Conservation (phyloP, 1,140 invertebrate genomes). For the Bombus impatiens region DNA sequence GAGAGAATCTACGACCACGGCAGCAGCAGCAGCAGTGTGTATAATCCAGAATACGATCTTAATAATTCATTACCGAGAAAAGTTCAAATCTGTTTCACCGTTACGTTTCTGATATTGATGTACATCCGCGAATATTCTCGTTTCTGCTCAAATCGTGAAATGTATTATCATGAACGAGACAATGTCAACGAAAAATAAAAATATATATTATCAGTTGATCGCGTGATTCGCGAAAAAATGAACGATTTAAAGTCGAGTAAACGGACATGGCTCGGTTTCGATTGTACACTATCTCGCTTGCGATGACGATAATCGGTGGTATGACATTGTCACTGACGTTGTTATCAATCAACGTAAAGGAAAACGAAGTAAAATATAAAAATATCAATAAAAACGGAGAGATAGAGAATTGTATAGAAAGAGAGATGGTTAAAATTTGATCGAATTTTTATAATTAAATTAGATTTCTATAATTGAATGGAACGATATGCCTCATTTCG, state of each 20-base stretch:
- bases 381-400: background rate
- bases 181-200: background rate
- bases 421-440: background rate
- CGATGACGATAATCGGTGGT: constrained; percentile 45
- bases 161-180: background rate
- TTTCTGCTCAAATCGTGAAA: background rate
- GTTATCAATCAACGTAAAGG: constrained; percentile 45
- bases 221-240: constrained; percentile 24
- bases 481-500: background rate
- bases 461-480: constrained; percentile 8
- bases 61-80: constrained; percentile 49
- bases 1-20: background rate
- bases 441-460: constrained; percentile 6
- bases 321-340: constrained; percentile 49
- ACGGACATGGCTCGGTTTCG: background rate
- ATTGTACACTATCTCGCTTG: constrained; percentile 37
- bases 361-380: background rate
- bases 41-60: constrained; percentile 35
- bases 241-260: constrained; percentile 27
- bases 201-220: constrained; percentile 34
- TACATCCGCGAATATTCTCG: no score
- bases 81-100: background rate
- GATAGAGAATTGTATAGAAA: background rate
- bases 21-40: no score
- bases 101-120: constrained; percentile 8